Base-by-base conservation (phyloP, 2,888 invertebrate genomes). In the Fragum fragum region DNA sequence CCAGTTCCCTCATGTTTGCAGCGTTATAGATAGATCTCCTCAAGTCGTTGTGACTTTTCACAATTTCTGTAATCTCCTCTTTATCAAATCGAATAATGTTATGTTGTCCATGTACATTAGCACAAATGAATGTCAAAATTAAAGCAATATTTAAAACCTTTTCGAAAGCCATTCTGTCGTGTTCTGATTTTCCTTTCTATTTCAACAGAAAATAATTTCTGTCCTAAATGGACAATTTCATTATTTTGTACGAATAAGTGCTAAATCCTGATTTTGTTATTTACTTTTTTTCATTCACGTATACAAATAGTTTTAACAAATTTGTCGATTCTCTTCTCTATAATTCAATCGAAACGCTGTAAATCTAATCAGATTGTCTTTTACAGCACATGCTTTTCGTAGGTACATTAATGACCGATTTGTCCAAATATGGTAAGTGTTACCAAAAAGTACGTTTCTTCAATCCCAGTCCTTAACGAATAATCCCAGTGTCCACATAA, bases 1-100 rank as follows among this genome's bases (percentile, higher is more conserved):
- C 85, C 82, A 85, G 55, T 74, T 85, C 85, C 42, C 82, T 68
- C 85, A 85, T 85, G 28, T 85, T 85, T 5, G 85, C 85, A 14
- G 85, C 85, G 52, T 85, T 85, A 55, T 80, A 83, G 29, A 85
- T 78, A 18, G 85, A 85, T 26, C 85, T 39, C 11, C 85, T 71
- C 29, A 85, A 75, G 26, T 85, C 80, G 29, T 85, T 85, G 61
- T 85, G 85, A 11, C 77, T 71, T 18, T 73, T 47, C n/a, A 85
- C 68, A 18, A 85, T 83, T 29, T 76, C 77, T 14, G 73, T 71
- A 57, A 72, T 81, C 68, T 85, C 85, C 0, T 68, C 71, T 21
- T 7, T 32, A 21, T 59, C 55, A 57, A 83, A 85, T 18, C 80
- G 29, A 26, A 80, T 78, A 47, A 85, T 78, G 71, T 76, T 80